Evolutionary conservation across 2,888 invertebrate genomes (phyloP).

Genomic region (Pyrochroa serraticornis): DNA sequence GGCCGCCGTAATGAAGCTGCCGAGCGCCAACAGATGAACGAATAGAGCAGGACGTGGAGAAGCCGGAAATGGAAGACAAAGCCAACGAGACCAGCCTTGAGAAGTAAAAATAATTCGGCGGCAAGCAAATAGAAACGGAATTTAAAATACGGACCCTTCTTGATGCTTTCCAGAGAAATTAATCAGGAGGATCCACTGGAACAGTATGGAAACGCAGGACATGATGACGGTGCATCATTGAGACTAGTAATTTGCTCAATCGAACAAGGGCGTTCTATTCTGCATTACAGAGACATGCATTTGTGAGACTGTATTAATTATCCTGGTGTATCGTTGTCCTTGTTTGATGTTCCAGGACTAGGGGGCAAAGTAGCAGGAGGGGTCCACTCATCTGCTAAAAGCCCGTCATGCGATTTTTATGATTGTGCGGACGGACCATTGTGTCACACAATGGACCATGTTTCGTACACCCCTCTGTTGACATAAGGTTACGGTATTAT

Average conservation of each 20-base stretch:
- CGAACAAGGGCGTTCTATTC: slow-evolving; percentile 9
- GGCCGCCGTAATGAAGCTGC: slow-evolving; percentile 50
- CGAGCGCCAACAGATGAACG: slow-evolving; percentile 25
- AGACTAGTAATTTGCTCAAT: neutral
- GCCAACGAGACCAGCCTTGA: slow-evolving; percentile 22
- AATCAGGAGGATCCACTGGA: slow-evolving; percentile 13
- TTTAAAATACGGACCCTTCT: slow-evolving; percentile 21
- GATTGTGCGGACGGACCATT: slow-evolving; percentile 47
- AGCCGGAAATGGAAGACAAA: slow-evolving; percentile 27
- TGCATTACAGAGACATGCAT: neutral
- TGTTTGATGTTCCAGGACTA: neutral
- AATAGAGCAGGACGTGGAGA: slow-evolving; percentile 24
- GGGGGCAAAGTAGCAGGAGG: slow-evolving; percentile 11
- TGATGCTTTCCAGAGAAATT: slow-evolving; percentile 14
- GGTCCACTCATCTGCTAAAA: slow-evolving; percentile 48
- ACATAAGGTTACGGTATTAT: slow-evolving; percentile 52
- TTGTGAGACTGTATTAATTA: slow-evolving; percentile 17
- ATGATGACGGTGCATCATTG: slow-evolving; percentile 1
- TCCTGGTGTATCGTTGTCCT: slow-evolving; percentile 12
- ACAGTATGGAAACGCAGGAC: slow-evolving; percentile 5
- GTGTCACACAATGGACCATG: slow-evolving; percentile 47
- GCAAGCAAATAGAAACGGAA: slow-evolving; percentile 28
- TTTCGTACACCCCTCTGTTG: slow-evolving; percentile 50
- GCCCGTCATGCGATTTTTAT: slow-evolving; percentile 49
- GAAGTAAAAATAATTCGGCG: slow-evolving; percentile 34